Evolutionary conservation across 1,140 invertebrate genomes (phyloP).

Genomic region (Phthorimaea operculella): DNA sequence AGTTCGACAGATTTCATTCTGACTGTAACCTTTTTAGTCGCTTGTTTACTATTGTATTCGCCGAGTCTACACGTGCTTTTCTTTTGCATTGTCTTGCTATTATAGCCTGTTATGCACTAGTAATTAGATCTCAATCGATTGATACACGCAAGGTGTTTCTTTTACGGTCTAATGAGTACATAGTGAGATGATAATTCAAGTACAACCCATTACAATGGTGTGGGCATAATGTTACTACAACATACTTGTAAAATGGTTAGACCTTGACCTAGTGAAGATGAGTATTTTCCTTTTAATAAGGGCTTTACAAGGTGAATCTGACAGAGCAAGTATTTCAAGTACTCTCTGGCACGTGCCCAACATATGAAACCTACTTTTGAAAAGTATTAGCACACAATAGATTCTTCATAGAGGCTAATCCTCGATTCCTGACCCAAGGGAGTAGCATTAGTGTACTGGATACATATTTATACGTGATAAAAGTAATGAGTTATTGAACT

Average conservation of each 20-base stretch:
- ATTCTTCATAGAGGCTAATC: conserved; percentile 9
- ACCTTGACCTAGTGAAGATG: conserved; percentile 25
- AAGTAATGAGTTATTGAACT: conserved; percentile 46
- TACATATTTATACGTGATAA: conserved; percentile 23
- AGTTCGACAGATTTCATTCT: not conserved
- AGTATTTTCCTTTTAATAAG: conserved; percentile 10
- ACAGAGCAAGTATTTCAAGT: conserved; percentile 8
- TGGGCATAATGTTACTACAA: not conserved
- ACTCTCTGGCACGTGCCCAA: conserved; percentile 13
- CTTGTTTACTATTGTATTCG: not conserved
- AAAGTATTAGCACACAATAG: conserved; percentile 22
- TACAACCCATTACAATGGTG: not conserved
- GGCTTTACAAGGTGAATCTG: conserved; percentile 16
- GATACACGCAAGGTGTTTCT: not conserved
- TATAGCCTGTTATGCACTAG: not conserved
- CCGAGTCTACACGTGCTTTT: not conserved
- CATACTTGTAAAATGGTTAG: not conserved
- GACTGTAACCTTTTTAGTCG: not conserved
- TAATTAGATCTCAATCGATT: not conserved
- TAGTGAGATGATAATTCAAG: not conserved
- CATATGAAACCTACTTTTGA: conserved; percentile 13
- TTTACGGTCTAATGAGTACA: not conserved
- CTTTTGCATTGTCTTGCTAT: not conserved
- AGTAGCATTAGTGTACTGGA: conserved; percentile 7
- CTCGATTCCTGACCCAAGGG: conserved; percentile 11